Conservation (phyloP, 2,113 vertebrate genomes). For the Phaethornis superciliosus region DNA sequence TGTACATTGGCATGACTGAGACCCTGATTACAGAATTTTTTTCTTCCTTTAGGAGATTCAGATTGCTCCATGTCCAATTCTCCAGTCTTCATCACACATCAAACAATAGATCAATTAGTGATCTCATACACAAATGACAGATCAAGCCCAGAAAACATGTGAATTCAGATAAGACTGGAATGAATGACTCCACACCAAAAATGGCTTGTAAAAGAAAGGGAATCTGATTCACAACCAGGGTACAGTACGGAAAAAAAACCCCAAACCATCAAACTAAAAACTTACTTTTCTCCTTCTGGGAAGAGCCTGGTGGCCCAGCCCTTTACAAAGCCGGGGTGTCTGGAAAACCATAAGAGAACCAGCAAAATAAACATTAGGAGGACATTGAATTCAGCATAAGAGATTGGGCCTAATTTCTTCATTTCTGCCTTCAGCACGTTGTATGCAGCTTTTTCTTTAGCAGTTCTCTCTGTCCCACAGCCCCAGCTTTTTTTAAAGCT, state of each 20-base stretch:
- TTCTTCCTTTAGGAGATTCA: background rate
- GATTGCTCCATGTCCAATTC: background rate
- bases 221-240: background rate
- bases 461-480: slow-evolving; percentile 74
- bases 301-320: slow-evolving; percentile 88
- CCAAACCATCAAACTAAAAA: background rate
- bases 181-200: background rate
- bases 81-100: background rate
- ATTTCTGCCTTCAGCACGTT: slow-evolving; percentile 84
- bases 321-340: slow-evolving; percentile 89
- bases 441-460: slow-evolving; percentile 82
- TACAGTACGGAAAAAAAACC: background rate
- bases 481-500: slow-evolving; percentile 89
- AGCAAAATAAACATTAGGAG: slow-evolving; percentile 87
- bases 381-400: slow-evolving; percentile 88
- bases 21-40: background rate
- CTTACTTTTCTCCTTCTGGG: slow-evolving; percentile 84
- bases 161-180: background rate
- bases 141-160: background rate
- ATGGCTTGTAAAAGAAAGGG: background rate
- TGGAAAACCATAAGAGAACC: slow-evolving; percentile 90
- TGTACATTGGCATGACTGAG: background rate
- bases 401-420: slow-evolving; percentile 85
- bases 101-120: background rate
- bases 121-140: background rate